Conservation (phyloP, 2,113 vertebrate species). For the Pogonocichla stellata region DNA sequence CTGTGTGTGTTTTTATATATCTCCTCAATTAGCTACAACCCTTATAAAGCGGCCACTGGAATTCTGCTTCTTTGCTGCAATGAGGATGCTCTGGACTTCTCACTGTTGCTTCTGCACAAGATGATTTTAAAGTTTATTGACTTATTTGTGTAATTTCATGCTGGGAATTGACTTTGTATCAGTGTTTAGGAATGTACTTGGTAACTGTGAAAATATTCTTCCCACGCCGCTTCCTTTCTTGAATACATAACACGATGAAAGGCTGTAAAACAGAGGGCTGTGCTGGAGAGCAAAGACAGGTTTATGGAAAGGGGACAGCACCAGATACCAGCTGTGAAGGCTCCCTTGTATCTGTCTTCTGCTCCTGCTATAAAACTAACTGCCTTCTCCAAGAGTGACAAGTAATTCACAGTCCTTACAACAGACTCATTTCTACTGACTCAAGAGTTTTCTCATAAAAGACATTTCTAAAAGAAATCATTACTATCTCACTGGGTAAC, state of each 20-base stretch:
- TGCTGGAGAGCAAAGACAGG: not conserved
- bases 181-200: not conserved
- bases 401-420: slow-evolving; percentile 5
- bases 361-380: not conserved
- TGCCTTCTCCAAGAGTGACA: not conserved
- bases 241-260: not conserved
- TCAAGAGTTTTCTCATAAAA: slow-evolving; percentile 1
- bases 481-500: not conserved
- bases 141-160: slow-evolving; percentile 5
- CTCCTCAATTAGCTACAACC: not conserved
- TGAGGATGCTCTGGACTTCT: not conserved
- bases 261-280: not conserved
- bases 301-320: not conserved
- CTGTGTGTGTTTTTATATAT: not conserved
- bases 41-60: not conserved
- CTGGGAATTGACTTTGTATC: not conserved
- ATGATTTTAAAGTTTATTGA: not conserved
- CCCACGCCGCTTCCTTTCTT: not conserved
- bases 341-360: not conserved
- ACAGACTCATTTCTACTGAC: not conserved
- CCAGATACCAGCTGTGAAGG: not conserved
- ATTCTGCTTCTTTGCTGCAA: not conserved
- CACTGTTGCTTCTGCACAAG: not conserved
- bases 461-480: slow-evolving; percentile 26
- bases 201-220: not conserved